A percentile compares a stretch with the other conserved stretches of the same genome.
Evolutionary conservation across 2,113 vertebrate species (phyloP).

Genomic region (Connochaetes taurinus): DNA sequence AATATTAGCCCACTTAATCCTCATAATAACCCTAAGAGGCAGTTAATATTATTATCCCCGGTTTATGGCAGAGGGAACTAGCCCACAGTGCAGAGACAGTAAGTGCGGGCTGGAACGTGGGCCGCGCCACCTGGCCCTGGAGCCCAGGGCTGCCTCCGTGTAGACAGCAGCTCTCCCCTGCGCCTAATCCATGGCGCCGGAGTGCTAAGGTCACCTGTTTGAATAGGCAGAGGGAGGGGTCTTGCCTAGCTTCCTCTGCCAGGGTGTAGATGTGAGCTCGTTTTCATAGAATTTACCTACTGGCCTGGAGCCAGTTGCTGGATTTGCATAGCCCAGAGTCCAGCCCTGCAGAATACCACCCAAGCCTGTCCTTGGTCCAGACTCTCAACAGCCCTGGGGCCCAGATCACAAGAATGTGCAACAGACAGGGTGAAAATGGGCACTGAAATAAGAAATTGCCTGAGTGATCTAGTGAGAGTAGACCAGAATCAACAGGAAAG

Average conservation of each 20-base stretch:
- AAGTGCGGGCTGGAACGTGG: background rate
- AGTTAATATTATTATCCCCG: background rate
- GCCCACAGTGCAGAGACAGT: background rate
- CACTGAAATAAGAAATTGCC: background rate
- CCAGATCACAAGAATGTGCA: background rate
- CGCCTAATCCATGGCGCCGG: background rate
- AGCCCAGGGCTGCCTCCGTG: background rate
- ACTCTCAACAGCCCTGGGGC: background rate
- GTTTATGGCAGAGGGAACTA: background rate
- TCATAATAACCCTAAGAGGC: background rate
- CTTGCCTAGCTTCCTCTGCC: background rate
- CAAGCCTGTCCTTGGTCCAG: too few species aligned
- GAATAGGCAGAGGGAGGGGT: background rate
- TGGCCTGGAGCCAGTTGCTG: background rate
- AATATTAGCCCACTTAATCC: background rate
- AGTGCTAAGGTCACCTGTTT: background rate
- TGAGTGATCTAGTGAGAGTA: background rate
- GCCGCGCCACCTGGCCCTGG: background rate
- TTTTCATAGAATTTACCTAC: constrained; percentile 21
- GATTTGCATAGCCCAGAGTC: background rate
- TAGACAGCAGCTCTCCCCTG: background rate
- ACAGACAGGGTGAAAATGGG: background rate
- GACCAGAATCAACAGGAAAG: background rate
- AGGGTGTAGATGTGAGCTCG: background rate
- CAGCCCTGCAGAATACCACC: background rate